phyloP scores from a whole-genome alignment of 2,888 invertebrate genomes.

The Camptogramma bilineatum region DNA sequence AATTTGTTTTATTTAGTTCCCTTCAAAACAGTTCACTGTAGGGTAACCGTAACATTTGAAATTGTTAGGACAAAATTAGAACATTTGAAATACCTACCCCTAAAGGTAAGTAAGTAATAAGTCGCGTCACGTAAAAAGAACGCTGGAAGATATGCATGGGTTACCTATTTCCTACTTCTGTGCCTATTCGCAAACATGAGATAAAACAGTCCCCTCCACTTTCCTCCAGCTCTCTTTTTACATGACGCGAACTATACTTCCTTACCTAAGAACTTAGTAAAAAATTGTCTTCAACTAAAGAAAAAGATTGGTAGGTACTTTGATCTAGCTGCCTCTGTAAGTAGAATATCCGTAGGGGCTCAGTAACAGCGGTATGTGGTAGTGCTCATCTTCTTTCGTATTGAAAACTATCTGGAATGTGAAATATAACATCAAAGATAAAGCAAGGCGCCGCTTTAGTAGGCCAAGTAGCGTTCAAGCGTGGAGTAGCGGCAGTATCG shows the following conservation, averaged over 20 bases:
- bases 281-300: not conserved
- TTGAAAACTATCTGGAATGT: slow-evolving; percentile 89
- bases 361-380: slow-evolving; percentile 91
- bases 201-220: too few species aligned
- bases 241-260: too few species aligned
- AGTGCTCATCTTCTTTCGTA: slow-evolving; percentile 86
- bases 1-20: slow-evolving; percentile 34
- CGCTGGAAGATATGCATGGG: too few species aligned
- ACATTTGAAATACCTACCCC: not conserved
- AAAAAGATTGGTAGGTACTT: too few species aligned
- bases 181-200: too few species aligned
- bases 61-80: not conserved
- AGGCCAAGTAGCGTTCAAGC: not conserved
- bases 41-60: slow-evolving; percentile 1
- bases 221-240: too few species aligned
- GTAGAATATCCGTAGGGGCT: slow-evolving; percentile 92
- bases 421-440: not conserved
- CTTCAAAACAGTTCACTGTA: not conserved
- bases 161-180: too few species aligned
- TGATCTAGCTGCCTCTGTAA: slow-evolving; percentile 87
- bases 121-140: too few species aligned
- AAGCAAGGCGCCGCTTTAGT: not conserved
- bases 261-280: too few species aligned
- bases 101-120: not conserved
- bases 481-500: not conserved